Percentiles rank a stretch among this genome's conserved stretches.
Conservation (phyloP, 1,140 invertebrate genomes). For the Drosophila asahinai region DNA sequence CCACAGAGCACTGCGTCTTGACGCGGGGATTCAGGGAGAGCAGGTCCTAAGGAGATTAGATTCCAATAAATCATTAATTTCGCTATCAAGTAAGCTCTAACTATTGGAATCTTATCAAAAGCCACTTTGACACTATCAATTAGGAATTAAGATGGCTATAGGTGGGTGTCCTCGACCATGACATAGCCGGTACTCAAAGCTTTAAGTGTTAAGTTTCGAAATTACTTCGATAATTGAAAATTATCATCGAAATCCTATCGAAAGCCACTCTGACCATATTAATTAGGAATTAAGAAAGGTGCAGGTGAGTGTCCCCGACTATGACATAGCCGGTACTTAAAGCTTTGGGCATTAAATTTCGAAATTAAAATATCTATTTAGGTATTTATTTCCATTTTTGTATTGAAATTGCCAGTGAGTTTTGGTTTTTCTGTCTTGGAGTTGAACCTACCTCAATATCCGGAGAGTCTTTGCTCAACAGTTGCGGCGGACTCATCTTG, state of each 20-base stretch:
- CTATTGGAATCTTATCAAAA: neutral
- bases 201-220: no score
- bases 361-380: neutral
- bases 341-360: no score
- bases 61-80: neutral
- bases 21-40: constrained; percentile 94
- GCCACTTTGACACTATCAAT: neutral
- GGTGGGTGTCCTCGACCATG: neutral
- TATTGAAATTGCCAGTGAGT: no score
- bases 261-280: no score
- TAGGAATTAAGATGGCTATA: neutral
- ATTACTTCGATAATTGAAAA: no score
- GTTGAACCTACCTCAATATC: constrained; percentile 89
- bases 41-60: constrained; percentile 89
- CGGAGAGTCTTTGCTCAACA: constrained; percentile 88
- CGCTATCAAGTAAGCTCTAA: no score
- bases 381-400: neutral
- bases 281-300: neutral
- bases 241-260: no score
- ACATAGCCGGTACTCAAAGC: neutral
- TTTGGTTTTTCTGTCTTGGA: constrained; percentile 1
- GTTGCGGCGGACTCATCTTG: constrained; percentile 83
- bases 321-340: neutral
- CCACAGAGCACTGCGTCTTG: constrained; percentile 89
- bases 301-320: neutral